Conservation (phyloP, 2,113 vertebrate genomes). For the Otis tarda region DNA sequence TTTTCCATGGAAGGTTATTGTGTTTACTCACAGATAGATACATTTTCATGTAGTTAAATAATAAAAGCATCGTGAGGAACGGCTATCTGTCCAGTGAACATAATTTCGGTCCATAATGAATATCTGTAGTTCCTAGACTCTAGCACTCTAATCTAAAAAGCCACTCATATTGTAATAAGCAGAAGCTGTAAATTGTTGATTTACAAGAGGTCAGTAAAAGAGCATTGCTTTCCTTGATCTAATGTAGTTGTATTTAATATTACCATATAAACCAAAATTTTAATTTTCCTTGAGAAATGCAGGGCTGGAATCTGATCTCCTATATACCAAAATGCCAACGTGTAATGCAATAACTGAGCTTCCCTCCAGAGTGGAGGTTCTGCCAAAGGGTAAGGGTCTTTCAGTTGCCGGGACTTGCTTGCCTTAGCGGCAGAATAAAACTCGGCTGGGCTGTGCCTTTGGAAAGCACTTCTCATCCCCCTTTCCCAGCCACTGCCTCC, state of each 20-base stretch:
- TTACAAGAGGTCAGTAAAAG: constrained; percentile 49
- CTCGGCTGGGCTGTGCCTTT: not conserved
- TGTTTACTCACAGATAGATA: constrained; percentile 55
- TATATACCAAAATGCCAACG: not conserved
- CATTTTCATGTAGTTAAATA: constrained; percentile 62
- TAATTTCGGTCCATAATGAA: constrained; percentile 63
- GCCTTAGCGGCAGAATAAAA: not conserved
- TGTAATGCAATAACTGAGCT: not conserved
- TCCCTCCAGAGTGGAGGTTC: not conserved
- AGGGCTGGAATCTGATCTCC: not conserved
- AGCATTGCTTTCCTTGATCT: constrained; percentile 43
- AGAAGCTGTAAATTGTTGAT: constrained; percentile 48
- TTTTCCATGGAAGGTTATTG: constrained; percentile 27
- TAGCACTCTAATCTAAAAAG: constrained; percentile 49
- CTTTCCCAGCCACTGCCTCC: not conserved
- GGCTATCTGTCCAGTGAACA: constrained; percentile 13
- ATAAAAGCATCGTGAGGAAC: constrained; percentile 64
- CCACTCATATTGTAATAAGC: constrained; percentile 58
- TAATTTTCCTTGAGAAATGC: constrained; percentile 48
- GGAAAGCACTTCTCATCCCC: not conserved
- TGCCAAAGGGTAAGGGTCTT: not conserved
- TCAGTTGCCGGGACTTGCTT: not conserved
- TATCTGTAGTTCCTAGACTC: constrained; percentile 50
- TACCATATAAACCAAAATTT: constrained; percentile 38
- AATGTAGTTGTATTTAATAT: constrained; percentile 46